phyloP scores from a whole-genome alignment of 1,140 invertebrate genomes.

The Lerema accius region DNA sequence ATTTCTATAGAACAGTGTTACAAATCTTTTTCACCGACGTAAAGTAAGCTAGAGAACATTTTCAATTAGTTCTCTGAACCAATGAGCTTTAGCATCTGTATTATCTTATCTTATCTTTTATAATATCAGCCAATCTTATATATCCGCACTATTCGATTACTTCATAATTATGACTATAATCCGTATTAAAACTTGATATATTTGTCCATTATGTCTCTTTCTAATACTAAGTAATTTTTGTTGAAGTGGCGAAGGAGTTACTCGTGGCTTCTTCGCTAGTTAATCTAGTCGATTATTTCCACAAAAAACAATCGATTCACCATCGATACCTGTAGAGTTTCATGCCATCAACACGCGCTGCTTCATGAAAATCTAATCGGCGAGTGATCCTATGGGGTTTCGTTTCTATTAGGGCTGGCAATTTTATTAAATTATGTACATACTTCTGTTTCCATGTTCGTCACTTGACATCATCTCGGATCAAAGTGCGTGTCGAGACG shows the following conservation, averaged over 20 bases:
- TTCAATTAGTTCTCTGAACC: constrained; percentile 25
- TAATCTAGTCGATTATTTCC: too few relatives aligned
- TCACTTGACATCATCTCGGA: too few relatives aligned
- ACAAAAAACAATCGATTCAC: neutral
- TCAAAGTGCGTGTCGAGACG: too few relatives aligned
- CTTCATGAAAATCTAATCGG: constrained; percentile 77
- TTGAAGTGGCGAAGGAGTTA: too few relatives aligned
- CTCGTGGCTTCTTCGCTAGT: too few relatives aligned
- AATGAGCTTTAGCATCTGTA: neutral
- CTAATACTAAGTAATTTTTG: too few relatives aligned
- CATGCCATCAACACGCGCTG: constrained; percentile 34
- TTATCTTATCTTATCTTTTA: constrained; percentile 35
- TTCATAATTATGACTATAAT: too few relatives aligned
- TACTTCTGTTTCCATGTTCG: too few relatives aligned
- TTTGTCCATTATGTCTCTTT: too few relatives aligned
- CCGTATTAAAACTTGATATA: too few relatives aligned
- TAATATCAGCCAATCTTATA: too few relatives aligned
- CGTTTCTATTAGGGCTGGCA: constrained; percentile 51
- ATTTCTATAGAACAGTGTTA: constrained; percentile 64
- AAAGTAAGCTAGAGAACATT: constrained; percentile 41
- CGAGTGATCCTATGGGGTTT: constrained; percentile 61
- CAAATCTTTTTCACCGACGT: constrained; percentile 53
- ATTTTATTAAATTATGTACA: neutral
- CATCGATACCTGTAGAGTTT: neutral
- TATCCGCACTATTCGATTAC: too few relatives aligned